Percentiles rank a stretch among this genome's conserved stretches.
These are phyloP conservation scores for Aphidius colemani DNA, from an alignment of 2,888 invertebrate genomes.

Conservation along the genomic window DNA sequence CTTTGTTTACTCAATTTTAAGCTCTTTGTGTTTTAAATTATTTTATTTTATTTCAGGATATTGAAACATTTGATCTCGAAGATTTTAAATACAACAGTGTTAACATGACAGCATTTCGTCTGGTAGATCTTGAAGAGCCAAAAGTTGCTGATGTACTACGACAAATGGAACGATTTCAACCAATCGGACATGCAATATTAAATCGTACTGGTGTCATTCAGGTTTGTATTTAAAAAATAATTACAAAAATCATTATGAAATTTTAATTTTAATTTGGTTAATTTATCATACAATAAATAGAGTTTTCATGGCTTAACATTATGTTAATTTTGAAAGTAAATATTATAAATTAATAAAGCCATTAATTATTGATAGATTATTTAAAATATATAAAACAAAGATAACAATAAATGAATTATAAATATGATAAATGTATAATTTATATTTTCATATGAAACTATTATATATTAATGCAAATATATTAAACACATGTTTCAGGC, in stretches of 20 bases:
- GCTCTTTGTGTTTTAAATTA: background rate
- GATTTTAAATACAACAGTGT: constrained; percentile 93
- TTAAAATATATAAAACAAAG: too few relatives aligned
- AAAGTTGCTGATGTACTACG: constrained; percentile 76
- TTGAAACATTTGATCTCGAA: constrained; percentile 85
- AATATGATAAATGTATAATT: background rate
- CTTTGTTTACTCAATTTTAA: background rate
- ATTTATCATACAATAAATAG: too few relatives aligned
- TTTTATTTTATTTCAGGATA: constrained; percentile 66
- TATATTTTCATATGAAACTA: background rate
- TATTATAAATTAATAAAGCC: too few relatives aligned
- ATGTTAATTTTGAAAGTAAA: too few relatives aligned
- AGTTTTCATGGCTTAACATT: too few relatives aligned
- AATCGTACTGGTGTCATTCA: constrained; percentile 72
- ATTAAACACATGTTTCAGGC: constrained; percentile 66
- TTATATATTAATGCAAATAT: too few relatives aligned
- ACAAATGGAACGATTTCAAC: constrained; percentile 88
- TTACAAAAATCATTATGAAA: too few relatives aligned
- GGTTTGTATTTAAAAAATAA: constrained; percentile 57
- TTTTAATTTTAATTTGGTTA: too few relatives aligned
- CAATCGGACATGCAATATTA: constrained; percentile 78
- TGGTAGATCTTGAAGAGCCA: constrained; percentile 81
- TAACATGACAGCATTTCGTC: constrained; percentile 91
- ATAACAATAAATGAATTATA: background rate
- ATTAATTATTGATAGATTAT: too few relatives aligned